Evolutionary conservation across 2,113 vertebrate species (phyloP).

Genomic region (Caranx melampygus): DNA sequence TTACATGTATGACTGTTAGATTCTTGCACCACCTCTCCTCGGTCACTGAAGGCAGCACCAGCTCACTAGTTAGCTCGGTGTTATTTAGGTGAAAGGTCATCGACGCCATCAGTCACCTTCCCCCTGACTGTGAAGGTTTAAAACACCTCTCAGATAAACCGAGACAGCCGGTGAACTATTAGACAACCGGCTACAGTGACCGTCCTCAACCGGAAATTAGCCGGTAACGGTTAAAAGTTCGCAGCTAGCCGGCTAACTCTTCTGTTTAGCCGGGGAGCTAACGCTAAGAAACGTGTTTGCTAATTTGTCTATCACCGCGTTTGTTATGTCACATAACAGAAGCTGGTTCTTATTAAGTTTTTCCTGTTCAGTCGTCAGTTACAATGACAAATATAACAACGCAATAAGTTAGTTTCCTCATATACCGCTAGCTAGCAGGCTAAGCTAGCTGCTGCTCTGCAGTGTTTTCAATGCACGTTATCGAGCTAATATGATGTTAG

Average conservation of each 20-base stretch:
- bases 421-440: not conserved
- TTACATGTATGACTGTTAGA: too few species aligned
- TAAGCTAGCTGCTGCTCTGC: conserved; percentile 24
- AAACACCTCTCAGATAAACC: accelerated
- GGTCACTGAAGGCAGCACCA: conserved; percentile 17
- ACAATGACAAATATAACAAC: not conserved
- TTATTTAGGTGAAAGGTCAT: conserved; percentile 71
- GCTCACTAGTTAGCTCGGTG: not conserved
- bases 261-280: conserved; percentile 24
- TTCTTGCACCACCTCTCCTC: not conserved
- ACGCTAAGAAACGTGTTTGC: not conserved
- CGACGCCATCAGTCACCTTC: conserved; percentile 27
- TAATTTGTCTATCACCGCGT: not conserved
- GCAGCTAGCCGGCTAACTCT: not conserved
- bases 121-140: not conserved
- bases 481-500: not conserved
- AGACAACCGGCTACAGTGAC: accelerated
- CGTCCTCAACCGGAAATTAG: not conserved
- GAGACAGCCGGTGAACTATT: accelerated
- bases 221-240: not conserved
- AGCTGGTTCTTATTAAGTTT: not conserved
- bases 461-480: too few species aligned
- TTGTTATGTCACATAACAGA: not conserved
- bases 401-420: not conserved
- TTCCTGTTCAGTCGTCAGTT: not conserved